Evolutionary conservation across 2,113 vertebrate genomes (phyloP).

Genomic region (Jacana jacana): DNA sequence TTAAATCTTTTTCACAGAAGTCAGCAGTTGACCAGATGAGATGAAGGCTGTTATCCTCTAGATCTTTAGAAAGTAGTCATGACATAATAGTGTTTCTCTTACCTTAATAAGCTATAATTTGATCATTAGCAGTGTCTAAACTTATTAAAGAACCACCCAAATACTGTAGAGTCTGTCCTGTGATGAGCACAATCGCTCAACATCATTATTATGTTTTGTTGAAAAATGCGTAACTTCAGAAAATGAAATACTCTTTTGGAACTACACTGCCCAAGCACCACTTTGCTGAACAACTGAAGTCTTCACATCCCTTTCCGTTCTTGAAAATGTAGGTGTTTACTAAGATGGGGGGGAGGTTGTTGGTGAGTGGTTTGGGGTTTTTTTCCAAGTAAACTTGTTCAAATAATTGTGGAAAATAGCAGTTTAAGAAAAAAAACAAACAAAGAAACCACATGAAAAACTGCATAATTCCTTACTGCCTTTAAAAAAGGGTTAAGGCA

Average conservation of each 20-base stretch:
- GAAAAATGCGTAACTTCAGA: not conserved
- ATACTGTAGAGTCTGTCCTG: not conserved
- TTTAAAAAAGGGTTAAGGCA: not conserved
- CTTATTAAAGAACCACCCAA: not conserved
- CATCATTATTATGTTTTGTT: not conserved
- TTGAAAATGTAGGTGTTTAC: not conserved
- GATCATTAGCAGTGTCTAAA: not conserved
- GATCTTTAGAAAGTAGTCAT: not conserved
- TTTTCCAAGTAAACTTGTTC: not conserved
- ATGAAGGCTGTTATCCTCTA: not conserved
- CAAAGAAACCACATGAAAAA: too few relatives aligned
- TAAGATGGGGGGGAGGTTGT: too few relatives aligned
- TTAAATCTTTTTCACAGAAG: not conserved
- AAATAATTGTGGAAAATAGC: not conserved
- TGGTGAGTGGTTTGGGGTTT: rapidly evolving
- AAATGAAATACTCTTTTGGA: not conserved
- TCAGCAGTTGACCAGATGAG: not conserved
- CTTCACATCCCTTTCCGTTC: not conserved
- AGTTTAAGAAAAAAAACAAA: not conserved
- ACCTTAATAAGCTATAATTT: not conserved
- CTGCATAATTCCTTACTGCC: not conserved
- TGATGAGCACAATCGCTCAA: not conserved
- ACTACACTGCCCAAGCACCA: not conserved
- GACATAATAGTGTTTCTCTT: not conserved
- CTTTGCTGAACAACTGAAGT: not conserved